Base-by-base conservation (phyloP, 2,888 invertebrate genomes). In the Apocheima hispidaria region DNA sequence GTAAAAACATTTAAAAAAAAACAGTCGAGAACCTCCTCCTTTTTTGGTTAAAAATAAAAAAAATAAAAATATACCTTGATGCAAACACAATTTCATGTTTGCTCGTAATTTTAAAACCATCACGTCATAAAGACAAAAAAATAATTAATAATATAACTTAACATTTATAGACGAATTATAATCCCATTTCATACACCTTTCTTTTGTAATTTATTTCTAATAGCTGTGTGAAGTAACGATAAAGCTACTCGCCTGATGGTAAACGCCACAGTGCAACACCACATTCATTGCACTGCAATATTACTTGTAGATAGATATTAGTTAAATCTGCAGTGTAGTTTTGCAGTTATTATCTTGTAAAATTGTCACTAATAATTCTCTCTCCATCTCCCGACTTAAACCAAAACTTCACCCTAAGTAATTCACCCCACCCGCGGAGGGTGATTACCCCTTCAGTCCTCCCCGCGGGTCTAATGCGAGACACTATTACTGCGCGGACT, bases 381-480 rank as follows among this genome's bases (percentile, higher is more conserved):
- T 54, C 81, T 61, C 16, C 48, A 64, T 60, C 74, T 70, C 53
- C n/a, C 66, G 52, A 41, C 71, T 80, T 72, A 68, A 35, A 65
- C 78, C 75, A 75, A 61, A 57, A 69, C 66, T 68, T 69, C 71
- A 63, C 77, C 78, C 79, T 80, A 79, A 80, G 83, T 84, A 84
- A 83, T 84, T 84, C 83, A 71, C 77, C 81, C 83, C 81, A 69
- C 81, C 79, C 81, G 71, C 70, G 75, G 78, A 84, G 87, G 90
- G 86, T 84, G 88, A 89, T 88, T 88, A 90, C 89, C 90, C 90
- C 86, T 88, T 89, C 85, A 89, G 88, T 85, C 84, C 83, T 86
- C 86, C 88, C 79, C 78, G 81, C 81, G 72, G 77, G 77, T 82
- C 82, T 88, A 90, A 90, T 88, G 88, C 88, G 88, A 84, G 87